Base-by-base conservation (phyloP, 1,140 invertebrate genomes). In the Brachionus asplanchnoidis region DNA sequence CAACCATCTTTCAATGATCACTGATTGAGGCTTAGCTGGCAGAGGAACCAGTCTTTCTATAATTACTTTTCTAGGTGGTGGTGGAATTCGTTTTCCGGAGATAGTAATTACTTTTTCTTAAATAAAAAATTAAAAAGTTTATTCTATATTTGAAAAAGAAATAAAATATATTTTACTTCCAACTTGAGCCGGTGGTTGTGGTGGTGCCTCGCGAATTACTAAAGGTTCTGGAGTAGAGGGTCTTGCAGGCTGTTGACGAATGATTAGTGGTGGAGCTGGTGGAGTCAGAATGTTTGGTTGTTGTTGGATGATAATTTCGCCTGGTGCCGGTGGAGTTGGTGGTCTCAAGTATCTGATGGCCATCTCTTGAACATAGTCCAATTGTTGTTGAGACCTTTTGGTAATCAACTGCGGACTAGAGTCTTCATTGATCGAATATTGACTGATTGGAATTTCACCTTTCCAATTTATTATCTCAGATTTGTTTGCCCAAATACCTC, bases 1-100 rank as follows among this genome's bases (percentile, higher is more conserved):
- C 26, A 80, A 40, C 77, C 77, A 80, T 23, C 77, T 42, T 80
- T 80, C 77, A n/a, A 80, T 14, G 14, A 80, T 80, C 11, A 80
- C 23, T n/a, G 40, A 14, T 56, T 42, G 46, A 8, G 77, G 77
- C 20, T 80, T 80, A 17, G 77, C 40, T 17, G 77, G 77, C 14
- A 80, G 12, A 3, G 77, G 77, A 50, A 50, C 46, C 26, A 80
- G 6, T 53, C 77, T 50, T 36, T 80, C 77, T 3, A 80, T 56
- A 17, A 80, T 36, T 14, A 80, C 77, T 50, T 53, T 50, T 80
- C 77, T 23, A 46, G 77, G 77, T 28, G 77, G 77, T 32, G 77
- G 77, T 14, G 77, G 77, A 32, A 40, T 28, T 28, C 46, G 5
- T 28, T 50, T 50, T 56, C 50, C 14, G 5, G 20, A 12, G 20